Evolutionary conservation across 2,888 invertebrate species (phyloP).

Genomic region (Carpatolechia fugitivella): DNA sequence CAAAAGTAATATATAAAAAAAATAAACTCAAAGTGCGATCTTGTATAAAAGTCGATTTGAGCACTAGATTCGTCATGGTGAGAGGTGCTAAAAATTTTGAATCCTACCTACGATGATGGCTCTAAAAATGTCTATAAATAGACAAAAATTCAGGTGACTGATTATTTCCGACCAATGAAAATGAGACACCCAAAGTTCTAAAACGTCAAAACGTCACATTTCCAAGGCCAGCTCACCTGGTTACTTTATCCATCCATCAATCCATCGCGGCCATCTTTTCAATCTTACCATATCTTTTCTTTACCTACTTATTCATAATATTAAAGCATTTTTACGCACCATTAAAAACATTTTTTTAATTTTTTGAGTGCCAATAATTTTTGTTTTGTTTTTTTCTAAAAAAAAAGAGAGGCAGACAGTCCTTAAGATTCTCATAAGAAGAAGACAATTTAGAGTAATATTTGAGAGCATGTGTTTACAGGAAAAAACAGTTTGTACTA

Average conservation of each 20-base stretch:
- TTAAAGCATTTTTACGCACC: slow-evolving; percentile 51
- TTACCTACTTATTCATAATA: slow-evolving; percentile 21
- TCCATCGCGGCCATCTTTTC: not conserved
- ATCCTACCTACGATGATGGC: slow-evolving; percentile 17
- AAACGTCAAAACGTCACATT: not conserved
- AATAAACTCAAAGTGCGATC: slow-evolving; percentile 3
- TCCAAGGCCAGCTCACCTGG: not conserved
- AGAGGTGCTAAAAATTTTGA: slow-evolving; percentile 20
- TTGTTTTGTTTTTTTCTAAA: no score
- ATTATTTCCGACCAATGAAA: no score
- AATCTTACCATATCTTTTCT: not conserved
- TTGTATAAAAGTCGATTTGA: slow-evolving; percentile 27
- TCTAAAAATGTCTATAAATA: not conserved
- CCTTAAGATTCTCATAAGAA: not conserved
- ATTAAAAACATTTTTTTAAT: slow-evolving; percentile 32
- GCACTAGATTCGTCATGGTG: slow-evolving; percentile 38
- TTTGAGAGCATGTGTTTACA: not conserved
- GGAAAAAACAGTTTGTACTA: not conserved
- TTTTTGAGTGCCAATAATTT: slow-evolving; percentile 25
- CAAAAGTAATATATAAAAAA: slow-evolving; percentile 5
- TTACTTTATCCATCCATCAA: not conserved
- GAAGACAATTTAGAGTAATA: not conserved
- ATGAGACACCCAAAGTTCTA: no score
- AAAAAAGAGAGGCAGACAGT: slow-evolving; percentile 24
- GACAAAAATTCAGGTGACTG: not conserved